Base-by-base conservation (phyloP, 2,797 vertebrate species). In the Sciurus carolinensis region DNA sequence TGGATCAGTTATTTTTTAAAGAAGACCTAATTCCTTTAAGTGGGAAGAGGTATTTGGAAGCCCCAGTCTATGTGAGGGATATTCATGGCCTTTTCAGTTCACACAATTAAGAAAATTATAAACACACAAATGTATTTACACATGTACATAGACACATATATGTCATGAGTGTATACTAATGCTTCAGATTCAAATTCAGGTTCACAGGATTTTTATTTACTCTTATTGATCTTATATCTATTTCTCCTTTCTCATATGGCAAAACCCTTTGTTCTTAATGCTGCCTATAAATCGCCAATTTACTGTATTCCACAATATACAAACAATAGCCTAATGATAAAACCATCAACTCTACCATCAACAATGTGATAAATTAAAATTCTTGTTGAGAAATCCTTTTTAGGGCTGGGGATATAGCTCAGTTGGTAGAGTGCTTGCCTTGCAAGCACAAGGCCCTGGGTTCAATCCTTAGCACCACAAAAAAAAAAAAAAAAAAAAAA, bases 1-100 rank as follows among this genome's bases (percentile, higher is more conserved):
- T 90, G 50, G 50, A 87, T 67, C 50, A 67, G 33, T n/a, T 30
- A 92, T 82, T 36, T 90, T 85, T 82, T 54, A 76, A 91, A 94
- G 13, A 30, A 76, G 36, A 0, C 57, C 67, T 62, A 62, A 80
- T 59, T 75, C 54, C 57, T 87, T 91, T 94, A 26, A 87, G 28
- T 83, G 30, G 33, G 22, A 88, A 94, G 79, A 42, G 14, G 44
- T 72, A 66, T 80, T 73, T 28, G 73, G 79, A 96, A 91, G n/a
- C 33, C n/a, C 67, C 69, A 90, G 24, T 67, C 87, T 82, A 28
- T 90, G 28, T 22, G 52, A 36, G 36, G 12, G 28, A 39, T 87
- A n/a, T 42, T 93, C 59, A 42, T 7, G 36, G n/a, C 18, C 30
- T 42, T 87, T 94, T 83, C 11, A 72, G 30, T 66, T 77, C 44